Percentiles rank a stretch among this genome's conserved stretches.
These are phyloP conservation scores for Bostrychus sinensis DNA, from an alignment of 2,113 vertebrate genomes.

Conservation along the genomic window DNA sequence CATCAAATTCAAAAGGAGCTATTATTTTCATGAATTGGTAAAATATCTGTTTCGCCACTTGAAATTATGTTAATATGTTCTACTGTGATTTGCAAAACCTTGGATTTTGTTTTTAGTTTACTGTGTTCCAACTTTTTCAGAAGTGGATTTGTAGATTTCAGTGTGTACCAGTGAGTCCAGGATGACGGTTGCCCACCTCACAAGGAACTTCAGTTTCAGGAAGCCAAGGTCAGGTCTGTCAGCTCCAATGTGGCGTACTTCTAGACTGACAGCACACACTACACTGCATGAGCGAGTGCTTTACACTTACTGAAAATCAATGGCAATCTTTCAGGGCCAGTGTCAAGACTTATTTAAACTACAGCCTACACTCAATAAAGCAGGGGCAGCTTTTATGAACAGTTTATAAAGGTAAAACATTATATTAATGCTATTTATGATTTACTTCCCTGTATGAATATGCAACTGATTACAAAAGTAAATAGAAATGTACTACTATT, in stretches of 20 bases:
- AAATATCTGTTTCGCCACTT: too few relatives aligned
- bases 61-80: too few relatives aligned
- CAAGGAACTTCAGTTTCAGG: conserved; percentile 37
- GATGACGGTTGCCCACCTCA: conserved; percentile 50
- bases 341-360: conserved; percentile 59
- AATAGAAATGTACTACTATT: too few relatives aligned
- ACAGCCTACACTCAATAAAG: conserved; percentile 40
- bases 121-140: too few relatives aligned
- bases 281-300: conserved; percentile 50
- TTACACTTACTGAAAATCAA: conserved; percentile 79
- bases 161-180: conserved; percentile 30
- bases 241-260: conserved; percentile 43
- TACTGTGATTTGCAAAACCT: too few relatives aligned
- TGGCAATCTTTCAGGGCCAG: conserved; percentile 70
- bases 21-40: too few relatives aligned
- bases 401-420: conserved; percentile 19
- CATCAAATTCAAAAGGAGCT: too few relatives aligned
- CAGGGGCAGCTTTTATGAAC: conserved; percentile 41
- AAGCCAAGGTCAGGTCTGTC: conserved; percentile 69
- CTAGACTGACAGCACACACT: conserved; percentile 43
- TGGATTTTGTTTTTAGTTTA: too few relatives aligned
- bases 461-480: too few relatives aligned
- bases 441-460: neutral
- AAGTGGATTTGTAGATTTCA: too few relatives aligned
- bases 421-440: conserved; percentile 32